Base-by-base conservation (phyloP, 2,888 invertebrate species). In the Yponomeuta plumbellus region DNA sequence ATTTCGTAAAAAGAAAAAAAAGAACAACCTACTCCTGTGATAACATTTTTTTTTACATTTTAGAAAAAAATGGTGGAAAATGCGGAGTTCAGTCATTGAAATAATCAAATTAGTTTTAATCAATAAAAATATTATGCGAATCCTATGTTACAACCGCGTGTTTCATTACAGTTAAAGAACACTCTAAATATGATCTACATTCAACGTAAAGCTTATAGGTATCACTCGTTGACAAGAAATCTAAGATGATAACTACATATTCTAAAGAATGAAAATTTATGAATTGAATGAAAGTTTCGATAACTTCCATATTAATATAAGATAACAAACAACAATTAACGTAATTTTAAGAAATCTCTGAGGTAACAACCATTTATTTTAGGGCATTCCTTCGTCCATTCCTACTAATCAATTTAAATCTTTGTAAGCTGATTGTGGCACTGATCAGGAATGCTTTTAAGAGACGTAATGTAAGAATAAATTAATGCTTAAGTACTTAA, bases 11-110 rank as follows among this genome's bases (percentile, higher is more conserved):
- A 52, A 75, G 76, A 80, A 80, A 83, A 83, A 80, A 79, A 80
- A 77, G 74, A 79, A 91, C 90, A 89, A 80, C 90, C 90, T 90
- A 89, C 75, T 84, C 84, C 86, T 88, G 84, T 84, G 85, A 82
- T 76, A 76, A 76, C 76, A 77, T 78, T 75, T 78, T n/a, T 63
- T 23, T 13, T 8, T 17, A 61, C 26, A 61, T n/a, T 57, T 57
- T 39, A 65, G 26, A 20, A 0, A 76, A 75, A 75, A 74, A 71
- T 75, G 75, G 80, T 80, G 83, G 78, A 81, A 81, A 79, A 76
- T 79, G 73, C 78, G 88, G 90, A 89, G 89, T 88, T 91, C 88
- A 90, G 90, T 88, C 88, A 86, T 62, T 62, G 34, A 20, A n/a
- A 62, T 39, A 63, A 21, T 21, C 10, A 63, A 63, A 59, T 22